These are phyloP conservation scores for Himalopsyche tibetana DNA, from an alignment of 2,888 invertebrate species.

Conservation along the genomic window DNA sequence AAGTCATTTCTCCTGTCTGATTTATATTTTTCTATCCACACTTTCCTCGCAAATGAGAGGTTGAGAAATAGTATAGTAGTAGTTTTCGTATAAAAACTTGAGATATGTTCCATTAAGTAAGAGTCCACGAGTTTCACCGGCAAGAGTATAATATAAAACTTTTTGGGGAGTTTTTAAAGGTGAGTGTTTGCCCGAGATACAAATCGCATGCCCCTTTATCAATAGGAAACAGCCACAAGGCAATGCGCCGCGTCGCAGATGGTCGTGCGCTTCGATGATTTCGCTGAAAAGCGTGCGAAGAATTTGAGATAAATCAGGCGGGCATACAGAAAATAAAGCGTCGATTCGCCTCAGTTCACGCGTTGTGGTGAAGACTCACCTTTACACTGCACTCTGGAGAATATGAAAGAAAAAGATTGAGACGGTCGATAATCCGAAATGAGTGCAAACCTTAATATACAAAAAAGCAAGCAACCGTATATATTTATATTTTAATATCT, in stretches of 20 bases:
- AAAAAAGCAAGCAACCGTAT: neutral
- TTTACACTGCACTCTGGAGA: conserved; percentile 12
- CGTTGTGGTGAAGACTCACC: conserved; percentile 22
- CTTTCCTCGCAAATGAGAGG: no score
- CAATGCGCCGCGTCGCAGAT: conserved; percentile 57
- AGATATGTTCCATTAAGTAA: no score
- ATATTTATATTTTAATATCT: no score
- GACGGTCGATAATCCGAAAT: conserved; percentile 17
- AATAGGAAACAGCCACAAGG: conserved; percentile 39
- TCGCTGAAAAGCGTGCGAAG: conserved; percentile 46
- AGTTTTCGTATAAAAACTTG: no score
- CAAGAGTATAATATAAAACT: no score
- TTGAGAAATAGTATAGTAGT: no score
- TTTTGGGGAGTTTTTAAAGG: conserved; percentile 35
- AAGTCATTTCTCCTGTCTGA: no score
- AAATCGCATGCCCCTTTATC: conserved; percentile 38
- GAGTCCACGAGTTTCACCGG: no score
- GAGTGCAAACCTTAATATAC: neutral
- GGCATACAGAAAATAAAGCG: conserved; percentile 57
- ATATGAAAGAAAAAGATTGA: conserved; percentile 33
- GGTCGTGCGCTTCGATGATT: conserved; percentile 51
- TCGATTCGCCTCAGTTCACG: conserved; percentile 23
- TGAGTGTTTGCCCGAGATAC: neutral
- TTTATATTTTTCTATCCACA: no score
- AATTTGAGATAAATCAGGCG: conserved; percentile 57